Percentiles rank a stretch among this genome's conserved stretches.
Conservation (phyloP, 2,797 vertebrate genomes). For the Oreochromis mossambicus region DNA sequence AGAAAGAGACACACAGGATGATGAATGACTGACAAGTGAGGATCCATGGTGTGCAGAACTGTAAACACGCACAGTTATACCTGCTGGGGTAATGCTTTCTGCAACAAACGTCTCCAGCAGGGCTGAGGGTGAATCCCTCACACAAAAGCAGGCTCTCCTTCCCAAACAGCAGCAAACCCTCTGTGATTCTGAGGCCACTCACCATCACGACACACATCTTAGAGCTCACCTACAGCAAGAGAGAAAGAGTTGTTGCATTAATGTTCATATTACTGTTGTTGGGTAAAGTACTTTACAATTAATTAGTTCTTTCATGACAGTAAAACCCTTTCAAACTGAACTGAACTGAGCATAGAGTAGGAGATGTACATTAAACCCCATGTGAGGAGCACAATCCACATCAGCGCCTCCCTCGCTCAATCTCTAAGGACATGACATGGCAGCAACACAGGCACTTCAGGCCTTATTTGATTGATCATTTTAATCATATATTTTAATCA, state of each 20-base stretch:
- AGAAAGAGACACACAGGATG: conserved; percentile 8
- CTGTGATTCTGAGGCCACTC: conserved; percentile 78
- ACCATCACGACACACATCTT: conserved; percentile 85
- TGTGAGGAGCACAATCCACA: conserved; percentile 26
- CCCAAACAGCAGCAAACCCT: conserved; percentile 89
- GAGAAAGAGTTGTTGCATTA: background rate
- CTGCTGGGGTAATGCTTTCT: conserved; percentile 87
- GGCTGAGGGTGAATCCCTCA: conserved; percentile 85
- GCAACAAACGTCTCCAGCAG: conserved; percentile 86
- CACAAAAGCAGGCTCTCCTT: conserved; percentile 85
- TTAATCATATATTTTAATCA: conserved; percentile 79
- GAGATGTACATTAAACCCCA: conserved; percentile 9
- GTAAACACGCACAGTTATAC: conserved; percentile 53
- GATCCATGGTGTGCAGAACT: background rate
- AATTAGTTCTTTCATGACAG: background rate
- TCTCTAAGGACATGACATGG: conserved; percentile 66
- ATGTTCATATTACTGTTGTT: background rate
- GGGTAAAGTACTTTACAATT: background rate
- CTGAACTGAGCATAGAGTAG: background rate
- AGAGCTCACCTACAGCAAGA: conserved; percentile 75
- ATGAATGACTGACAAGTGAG: background rate
- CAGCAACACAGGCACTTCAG: conserved; percentile 58
- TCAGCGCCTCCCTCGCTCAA: conserved; percentile 19
- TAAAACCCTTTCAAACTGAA: background rate
- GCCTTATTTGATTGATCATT: conserved; percentile 79